A percentile compares a stretch with the other conserved stretches of the same genome.
These are phyloP conservation scores for Nemapogon koenigi DNA, from an alignment of 2,888 invertebrate species.

Conservation along the genomic window DNA sequence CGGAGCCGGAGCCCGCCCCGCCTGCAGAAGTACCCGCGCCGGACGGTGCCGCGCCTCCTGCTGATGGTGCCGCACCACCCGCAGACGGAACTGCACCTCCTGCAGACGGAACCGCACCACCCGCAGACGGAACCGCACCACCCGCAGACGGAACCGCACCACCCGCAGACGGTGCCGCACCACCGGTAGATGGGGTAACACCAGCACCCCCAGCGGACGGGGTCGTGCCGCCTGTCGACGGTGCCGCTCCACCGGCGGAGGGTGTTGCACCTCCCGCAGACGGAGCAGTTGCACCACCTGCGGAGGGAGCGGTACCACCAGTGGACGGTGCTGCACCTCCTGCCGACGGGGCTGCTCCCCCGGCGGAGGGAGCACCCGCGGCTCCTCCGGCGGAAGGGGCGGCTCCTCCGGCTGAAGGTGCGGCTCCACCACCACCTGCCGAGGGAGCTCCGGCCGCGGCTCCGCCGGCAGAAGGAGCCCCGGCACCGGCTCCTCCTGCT, in stretches of 20 bases:
- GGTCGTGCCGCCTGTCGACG: constrained; percentile 18
- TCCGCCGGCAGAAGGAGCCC: constrained; percentile 13
- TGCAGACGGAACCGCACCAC: constrained; percentile 22
- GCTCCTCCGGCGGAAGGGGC: constrained; percentile 22
- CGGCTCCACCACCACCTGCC: constrained; percentile 19
- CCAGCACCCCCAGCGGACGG: constrained; percentile 25
- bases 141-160: constrained; percentile 27
- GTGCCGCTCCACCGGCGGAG: constrained; percentile 27
- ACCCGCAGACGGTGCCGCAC: constrained; percentile 21
- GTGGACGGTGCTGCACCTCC: constrained; percentile 22
- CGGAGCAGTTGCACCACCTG: constrained; percentile 19
- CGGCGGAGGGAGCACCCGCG: constrained; percentile 20
- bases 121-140: constrained; percentile 21
- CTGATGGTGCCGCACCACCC: constrained; percentile 26
- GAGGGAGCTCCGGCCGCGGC: constrained; percentile 12
- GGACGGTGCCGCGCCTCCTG: constrained; percentile 25
- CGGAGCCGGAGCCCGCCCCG: constrained; percentile 23
- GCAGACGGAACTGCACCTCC: constrained; percentile 17
- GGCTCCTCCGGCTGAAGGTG: constrained; percentile 21
- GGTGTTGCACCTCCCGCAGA: constrained; percentile 27
- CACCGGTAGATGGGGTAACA: constrained; percentile 27
- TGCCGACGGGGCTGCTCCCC: constrained; percentile 22
- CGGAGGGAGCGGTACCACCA: constrained; percentile 28
- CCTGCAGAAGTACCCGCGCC: constrained; percentile 20
- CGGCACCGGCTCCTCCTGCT: constrained; percentile 20